Evolutionary conservation across 2,113 vertebrate species (phyloP).

Genomic region (Pagrus major): DNA sequence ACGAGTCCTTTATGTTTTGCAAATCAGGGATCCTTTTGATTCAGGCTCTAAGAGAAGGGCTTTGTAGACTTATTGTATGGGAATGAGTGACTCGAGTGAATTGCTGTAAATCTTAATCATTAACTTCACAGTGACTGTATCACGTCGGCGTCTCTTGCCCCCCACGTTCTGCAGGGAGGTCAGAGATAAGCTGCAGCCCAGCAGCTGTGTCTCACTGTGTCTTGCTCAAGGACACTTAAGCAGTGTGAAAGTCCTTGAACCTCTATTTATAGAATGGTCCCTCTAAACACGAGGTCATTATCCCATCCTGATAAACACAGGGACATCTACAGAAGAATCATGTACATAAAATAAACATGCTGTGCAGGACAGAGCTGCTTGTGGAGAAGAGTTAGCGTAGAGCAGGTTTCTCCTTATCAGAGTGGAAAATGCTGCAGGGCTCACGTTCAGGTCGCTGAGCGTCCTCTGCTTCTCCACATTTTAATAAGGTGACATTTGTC

Average conservation of each 20-base stretch:
- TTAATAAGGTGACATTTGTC: slow-evolving; percentile 8
- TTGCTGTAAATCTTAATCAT: neutral
- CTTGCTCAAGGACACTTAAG: slow-evolving; percentile 12
- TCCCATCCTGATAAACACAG: neutral
- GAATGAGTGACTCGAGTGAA: neutral
- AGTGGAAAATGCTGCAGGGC: slow-evolving; percentile 10
- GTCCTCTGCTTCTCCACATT: slow-evolving; percentile 4
- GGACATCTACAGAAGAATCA: neutral
- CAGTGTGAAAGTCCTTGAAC: neutral
- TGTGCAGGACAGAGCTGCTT: neutral
- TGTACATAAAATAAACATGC: neutral
- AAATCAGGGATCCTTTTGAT: neutral
- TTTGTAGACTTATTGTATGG: neutral
- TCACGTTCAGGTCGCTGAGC: slow-evolving; percentile 9
- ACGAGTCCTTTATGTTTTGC: neutral
- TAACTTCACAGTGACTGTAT: neutral
- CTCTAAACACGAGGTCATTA: neutral
- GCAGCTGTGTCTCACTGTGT: neutral
- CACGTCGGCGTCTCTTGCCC: neutral
- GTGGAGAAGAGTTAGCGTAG: neutral
- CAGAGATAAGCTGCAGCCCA: slow-evolving; percentile 4
- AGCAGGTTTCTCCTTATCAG: neutral
- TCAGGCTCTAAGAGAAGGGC: neutral
- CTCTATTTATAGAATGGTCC: neutral
- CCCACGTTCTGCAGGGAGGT: neutral